phyloP scores from a whole-genome alignment of 2,888 invertebrate species.

The Ennomos quercinarius region DNA sequence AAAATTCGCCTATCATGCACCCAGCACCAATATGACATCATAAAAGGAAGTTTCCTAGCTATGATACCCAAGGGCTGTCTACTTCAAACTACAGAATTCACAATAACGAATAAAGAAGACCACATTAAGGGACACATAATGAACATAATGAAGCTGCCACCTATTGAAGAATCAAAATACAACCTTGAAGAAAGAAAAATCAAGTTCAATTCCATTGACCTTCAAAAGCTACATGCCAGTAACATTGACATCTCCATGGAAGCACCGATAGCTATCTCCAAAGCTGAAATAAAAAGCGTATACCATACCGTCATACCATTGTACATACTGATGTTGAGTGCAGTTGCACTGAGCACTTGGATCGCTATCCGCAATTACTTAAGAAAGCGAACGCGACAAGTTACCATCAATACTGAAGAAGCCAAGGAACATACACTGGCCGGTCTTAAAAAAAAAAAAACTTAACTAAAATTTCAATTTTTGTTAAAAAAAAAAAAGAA shows the following conservation, averaged over 20 bases:
- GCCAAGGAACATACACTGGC: too few species aligned
- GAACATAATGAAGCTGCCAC: background rate
- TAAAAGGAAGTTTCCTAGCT: conserved; percentile 9
- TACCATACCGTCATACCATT: conserved; percentile 3
- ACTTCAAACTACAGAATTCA: conserved; percentile 1
- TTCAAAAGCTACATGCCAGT: background rate
- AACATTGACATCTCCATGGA: background rate
- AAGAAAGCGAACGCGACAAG: background rate
- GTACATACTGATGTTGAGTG: conserved; percentile 5
- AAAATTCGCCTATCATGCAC: conserved; percentile 2
- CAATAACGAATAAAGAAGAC: background rate
- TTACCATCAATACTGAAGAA: background rate
- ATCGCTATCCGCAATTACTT: background rate
- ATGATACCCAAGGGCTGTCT: conserved; percentile 9
- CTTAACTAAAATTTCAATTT: too few species aligned
- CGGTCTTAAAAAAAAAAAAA: too few species aligned
- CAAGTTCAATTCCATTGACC: conserved; percentile 1
- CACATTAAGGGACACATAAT: background rate
- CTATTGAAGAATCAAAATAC: background rate
- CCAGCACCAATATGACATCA: background rate
- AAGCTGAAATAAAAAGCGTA: background rate
- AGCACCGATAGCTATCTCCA: background rate
- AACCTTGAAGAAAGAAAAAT: too few species aligned
- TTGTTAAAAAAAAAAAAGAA: too few species aligned
- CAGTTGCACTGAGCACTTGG: conserved; percentile 7